phyloP scores from a whole-genome alignment of 2,797 vertebrate species.

The Pagetopsis macropterus region DNA sequence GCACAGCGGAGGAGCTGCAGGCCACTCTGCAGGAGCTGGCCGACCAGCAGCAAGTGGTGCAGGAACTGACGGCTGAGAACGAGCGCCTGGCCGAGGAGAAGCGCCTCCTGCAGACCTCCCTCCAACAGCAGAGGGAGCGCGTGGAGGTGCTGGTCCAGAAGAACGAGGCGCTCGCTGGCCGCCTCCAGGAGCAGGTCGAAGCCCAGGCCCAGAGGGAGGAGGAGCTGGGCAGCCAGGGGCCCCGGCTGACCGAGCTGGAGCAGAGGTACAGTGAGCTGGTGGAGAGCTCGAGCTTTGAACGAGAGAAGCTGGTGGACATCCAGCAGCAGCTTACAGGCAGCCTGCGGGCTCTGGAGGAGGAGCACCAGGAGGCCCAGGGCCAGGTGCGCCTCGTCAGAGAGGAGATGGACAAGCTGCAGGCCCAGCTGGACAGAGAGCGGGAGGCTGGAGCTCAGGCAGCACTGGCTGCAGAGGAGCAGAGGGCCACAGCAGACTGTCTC shows the following conservation, averaged over 20 bases:
- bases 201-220: constrained; percentile 85
- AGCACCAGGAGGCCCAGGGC: constrained; percentile 89
- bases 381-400: constrained; percentile 84
- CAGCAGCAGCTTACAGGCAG: constrained; percentile 96
- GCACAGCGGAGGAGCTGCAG: constrained; percentile 94
- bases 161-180: constrained; percentile 87
- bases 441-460: constrained; percentile 69
- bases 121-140: constrained; percentile 91
- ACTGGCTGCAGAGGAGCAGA: constrained; percentile 85
- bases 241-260: constrained; percentile 88
- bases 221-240: constrained; percentile 79
- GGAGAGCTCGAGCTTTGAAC: constrained; percentile 92
- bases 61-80: constrained; percentile 94
- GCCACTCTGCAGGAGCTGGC: constrained; percentile 96
- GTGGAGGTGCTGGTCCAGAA: constrained; percentile 91
- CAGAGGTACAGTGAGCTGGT: constrained; percentile 90
- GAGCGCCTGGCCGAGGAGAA: constrained; percentile 92
- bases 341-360: constrained; percentile 89
- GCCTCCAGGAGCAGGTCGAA: constrained; percentile 88
- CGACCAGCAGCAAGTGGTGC: constrained; percentile 96
- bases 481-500: constrained; percentile 80
- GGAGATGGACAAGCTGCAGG: constrained; percentile 85
- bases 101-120: constrained; percentile 91
- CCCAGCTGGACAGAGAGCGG: constrained; percentile 83
- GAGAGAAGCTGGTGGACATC: constrained; percentile 94